Percentiles rank a stretch among this genome's conserved stretches.
phyloP scores from a whole-genome alignment of 2,888 invertebrate genomes.

The Boloria euphrosyne region DNA sequence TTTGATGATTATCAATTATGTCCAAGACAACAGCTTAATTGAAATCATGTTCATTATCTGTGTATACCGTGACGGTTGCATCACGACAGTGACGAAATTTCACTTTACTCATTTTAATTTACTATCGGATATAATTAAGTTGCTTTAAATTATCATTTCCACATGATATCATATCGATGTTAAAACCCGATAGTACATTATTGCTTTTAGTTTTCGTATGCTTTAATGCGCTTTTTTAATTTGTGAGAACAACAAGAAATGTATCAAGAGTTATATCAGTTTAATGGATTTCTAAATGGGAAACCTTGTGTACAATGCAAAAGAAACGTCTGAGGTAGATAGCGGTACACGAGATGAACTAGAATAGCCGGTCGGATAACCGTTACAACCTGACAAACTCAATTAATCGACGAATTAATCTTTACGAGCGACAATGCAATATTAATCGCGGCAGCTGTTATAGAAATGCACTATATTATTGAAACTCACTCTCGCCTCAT shows the following conservation, averaged over 20 bases:
- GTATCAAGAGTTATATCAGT: constrained; percentile 26
- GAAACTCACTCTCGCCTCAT: too few relatives aligned
- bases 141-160: neutral
- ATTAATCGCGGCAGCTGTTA: constrained; percentile 26
- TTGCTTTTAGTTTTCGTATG: neutral
- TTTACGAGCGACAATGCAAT: constrained; percentile 38
- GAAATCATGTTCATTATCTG: constrained; percentile 55
- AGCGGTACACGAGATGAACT: constrained; percentile 72
- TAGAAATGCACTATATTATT: constrained; percentile 6
- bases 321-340: constrained; percentile 57
- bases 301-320: constrained; percentile 45
- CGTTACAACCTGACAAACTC: constrained; percentile 67
- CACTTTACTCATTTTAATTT: constrained; percentile 21
- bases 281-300: constrained; percentile 38
- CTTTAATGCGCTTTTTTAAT: neutral
- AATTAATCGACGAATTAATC: constrained; percentile 62
- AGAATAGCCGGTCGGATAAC: constrained; percentile 70
- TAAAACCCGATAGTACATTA: neutral
- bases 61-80: constrained; percentile 45
- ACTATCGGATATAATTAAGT: neutral
- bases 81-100: constrained; percentile 45
- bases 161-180: constrained; percentile 10
- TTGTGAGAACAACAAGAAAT: neutral
- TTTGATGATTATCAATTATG: constrained; percentile 41
- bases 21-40: constrained; percentile 43